Conservation (phyloP, 2,888 invertebrate genomes). For the Caenorhabditis sp. region DNA sequence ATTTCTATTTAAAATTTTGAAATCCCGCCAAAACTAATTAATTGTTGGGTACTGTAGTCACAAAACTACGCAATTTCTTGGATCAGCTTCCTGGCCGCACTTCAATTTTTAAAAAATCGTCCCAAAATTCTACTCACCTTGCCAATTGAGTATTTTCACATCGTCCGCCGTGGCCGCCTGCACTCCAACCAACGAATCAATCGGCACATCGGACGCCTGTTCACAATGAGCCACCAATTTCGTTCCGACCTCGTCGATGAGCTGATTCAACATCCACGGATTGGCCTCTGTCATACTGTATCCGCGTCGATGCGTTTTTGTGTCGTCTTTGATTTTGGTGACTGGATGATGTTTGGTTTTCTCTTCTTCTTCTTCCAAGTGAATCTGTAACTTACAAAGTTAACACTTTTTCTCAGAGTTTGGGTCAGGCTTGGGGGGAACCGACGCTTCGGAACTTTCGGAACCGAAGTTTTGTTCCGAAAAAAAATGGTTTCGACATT, state of each 20-base stretch:
- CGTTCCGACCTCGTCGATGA: conserved; percentile 87
- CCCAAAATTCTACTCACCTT: conserved; percentile 83
- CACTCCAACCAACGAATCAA: conserved; percentile 81
- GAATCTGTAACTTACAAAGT: background rate
- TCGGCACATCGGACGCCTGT: conserved; percentile 75
- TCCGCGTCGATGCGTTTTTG: conserved; percentile 27
- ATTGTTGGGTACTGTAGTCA: too few relatives aligned
- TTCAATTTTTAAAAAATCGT: conserved; percentile 1
- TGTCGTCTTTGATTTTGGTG: conserved; percentile 1
- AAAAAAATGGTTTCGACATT: too few relatives aligned
- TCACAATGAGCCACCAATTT: conserved; percentile 95
- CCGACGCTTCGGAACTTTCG: too few relatives aligned
- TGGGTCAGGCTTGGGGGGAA: too few relatives aligned
- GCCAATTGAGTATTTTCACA: conserved; percentile 90
- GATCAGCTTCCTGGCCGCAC: too few relatives aligned
- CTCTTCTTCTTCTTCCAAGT: conserved; percentile 25
- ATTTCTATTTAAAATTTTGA: background rate
- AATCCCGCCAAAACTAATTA: too few relatives aligned
- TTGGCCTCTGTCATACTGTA: conserved; percentile 46
- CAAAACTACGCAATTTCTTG: too few relatives aligned
- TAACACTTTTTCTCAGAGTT: too few relatives aligned
- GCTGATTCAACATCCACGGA: conserved; percentile 81
- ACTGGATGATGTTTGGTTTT: background rate
- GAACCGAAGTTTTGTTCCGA: too few relatives aligned
- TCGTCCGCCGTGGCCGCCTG: conserved; percentile 89